Base-by-base conservation (phyloP, 2,797 vertebrate species). In the Echiichthys vipera region DNA sequence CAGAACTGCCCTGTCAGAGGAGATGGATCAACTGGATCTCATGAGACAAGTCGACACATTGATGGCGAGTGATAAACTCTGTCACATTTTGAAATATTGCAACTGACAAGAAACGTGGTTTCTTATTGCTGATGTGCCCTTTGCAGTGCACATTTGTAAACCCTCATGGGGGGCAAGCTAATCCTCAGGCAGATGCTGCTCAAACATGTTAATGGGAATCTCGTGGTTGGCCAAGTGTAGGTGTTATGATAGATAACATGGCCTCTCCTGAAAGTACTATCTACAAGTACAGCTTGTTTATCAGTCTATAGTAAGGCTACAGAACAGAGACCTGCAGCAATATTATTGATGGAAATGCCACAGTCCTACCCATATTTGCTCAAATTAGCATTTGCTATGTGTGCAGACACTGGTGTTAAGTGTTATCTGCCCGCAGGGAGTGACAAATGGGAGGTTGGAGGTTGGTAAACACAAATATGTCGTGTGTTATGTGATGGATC, bases 11-110 rank as follows among this genome's bases (percentile, higher is more conserved):
- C 49, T 70, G 90, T 86, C 91, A 83, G 51, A 27, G 18, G 63
- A 84, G 79, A 92, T 77, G 77, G 88, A 92, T 90, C 75, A 75
- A 75, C 71, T 66, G 58, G n/a, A 58, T 76, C 67, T 75, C 51
- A 9, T n/a, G 47, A 71, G 70, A 83, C 68, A 30, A 55, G 73
- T 62, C 56, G 56, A 74, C 77, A 73, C 34, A 65, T 85, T 81
- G 69, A 84, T 42, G 50, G 57, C 30, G 63, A 10, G 47, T 77
- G 83, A 83, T 86, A 55, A 73, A 80, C 43, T 74, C 61, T 15
- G 53, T 62, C 29, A 7, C 24, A 59, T 42, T 25, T 4, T 76
- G 74, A 82, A 84, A 85, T 73, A 85, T 74, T 70, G 47, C 43
- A 65, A 15, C 50, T 30, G 53, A 71, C 74, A 63, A 78, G 58